Conservation (phyloP, 2,797 vertebrate genomes). For the Garrulus glandarius region DNA sequence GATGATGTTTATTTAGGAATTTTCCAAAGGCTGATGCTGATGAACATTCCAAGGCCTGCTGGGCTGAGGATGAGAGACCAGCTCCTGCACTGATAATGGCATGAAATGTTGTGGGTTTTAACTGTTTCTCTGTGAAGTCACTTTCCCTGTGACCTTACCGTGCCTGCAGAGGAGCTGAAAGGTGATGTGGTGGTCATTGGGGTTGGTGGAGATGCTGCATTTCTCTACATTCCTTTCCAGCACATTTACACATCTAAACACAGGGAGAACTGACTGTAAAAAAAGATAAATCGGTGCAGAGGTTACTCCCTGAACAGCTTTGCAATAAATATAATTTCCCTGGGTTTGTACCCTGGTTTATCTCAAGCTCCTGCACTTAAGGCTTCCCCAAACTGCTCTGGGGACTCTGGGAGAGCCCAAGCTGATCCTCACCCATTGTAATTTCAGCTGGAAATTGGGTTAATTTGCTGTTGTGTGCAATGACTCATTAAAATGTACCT, state of each 20-base stretch:
- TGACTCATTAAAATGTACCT: constrained; percentile 75
- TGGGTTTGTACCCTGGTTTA: not conserved
- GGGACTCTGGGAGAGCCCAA: not conserved
- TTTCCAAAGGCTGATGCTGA: not conserved
- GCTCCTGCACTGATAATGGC: not conserved
- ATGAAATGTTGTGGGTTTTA: not conserved
- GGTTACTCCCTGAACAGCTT: not conserved
- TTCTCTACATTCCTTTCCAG: constrained; percentile 87
- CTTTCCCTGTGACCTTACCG: constrained; percentile 75
- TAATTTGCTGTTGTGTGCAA: not conserved
- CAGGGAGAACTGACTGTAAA: constrained; percentile 84
- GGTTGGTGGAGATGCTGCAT: constrained; percentile 73
- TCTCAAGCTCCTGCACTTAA: not conserved
- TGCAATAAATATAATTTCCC: not conserved
- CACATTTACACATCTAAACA: constrained; percentile 85
- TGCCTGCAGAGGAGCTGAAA: constrained; percentile 90
- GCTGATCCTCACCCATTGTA: not conserved
- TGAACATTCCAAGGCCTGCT: not conserved
- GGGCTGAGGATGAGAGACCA: not conserved
- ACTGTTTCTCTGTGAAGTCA: not conserved
- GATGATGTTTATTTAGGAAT: not conserved
- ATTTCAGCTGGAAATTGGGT: not conserved
- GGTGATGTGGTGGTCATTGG: constrained; percentile 66
- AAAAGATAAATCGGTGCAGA: not conserved
- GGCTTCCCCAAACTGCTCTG: not conserved